phyloP scores from a whole-genome alignment of 2,888 invertebrate genomes.

The Nomada goodeniana region DNA sequence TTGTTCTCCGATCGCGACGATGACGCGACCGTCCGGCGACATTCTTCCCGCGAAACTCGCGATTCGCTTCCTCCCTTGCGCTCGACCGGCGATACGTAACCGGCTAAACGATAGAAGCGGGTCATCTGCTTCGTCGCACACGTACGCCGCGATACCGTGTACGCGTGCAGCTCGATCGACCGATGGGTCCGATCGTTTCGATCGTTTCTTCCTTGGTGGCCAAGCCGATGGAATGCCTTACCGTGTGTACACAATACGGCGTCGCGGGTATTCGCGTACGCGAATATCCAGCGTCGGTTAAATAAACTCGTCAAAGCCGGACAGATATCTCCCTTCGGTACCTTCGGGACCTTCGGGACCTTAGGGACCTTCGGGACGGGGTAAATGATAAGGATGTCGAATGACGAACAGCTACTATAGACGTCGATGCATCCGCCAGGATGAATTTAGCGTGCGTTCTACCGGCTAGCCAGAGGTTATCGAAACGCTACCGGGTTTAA shows the following conservation, averaged over 20 bases:
- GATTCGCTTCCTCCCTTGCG: neutral
- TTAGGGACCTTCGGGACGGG: no score
- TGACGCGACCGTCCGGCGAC: slow-evolving; percentile 53
- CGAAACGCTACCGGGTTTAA: slow-evolving; percentile 34
- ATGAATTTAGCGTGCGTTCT: neutral
- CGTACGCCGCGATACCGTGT: neutral
- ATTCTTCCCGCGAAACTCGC: slow-evolving; percentile 39
- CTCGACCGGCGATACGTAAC: no score
- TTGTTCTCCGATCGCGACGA: slow-evolving; percentile 65
- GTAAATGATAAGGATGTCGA: neutral
- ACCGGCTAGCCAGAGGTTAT: neutral
- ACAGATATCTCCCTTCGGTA: no score
- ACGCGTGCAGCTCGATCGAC: neutral
- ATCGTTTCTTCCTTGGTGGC: neutral
- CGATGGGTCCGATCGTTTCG: neutral
- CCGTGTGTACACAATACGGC: no score
- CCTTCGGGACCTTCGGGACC: no score
- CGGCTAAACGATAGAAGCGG: no score
- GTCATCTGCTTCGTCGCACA: neutral
- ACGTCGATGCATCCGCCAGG: no score
- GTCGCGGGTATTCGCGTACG: neutral
- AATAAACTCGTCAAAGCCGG: no score
- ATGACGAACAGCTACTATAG: neutral
- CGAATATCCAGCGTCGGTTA: no score
- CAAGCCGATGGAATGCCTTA: neutral